Conservation (phyloP, 2,113 vertebrate species). For the Agelaius phoeniceus region DNA sequence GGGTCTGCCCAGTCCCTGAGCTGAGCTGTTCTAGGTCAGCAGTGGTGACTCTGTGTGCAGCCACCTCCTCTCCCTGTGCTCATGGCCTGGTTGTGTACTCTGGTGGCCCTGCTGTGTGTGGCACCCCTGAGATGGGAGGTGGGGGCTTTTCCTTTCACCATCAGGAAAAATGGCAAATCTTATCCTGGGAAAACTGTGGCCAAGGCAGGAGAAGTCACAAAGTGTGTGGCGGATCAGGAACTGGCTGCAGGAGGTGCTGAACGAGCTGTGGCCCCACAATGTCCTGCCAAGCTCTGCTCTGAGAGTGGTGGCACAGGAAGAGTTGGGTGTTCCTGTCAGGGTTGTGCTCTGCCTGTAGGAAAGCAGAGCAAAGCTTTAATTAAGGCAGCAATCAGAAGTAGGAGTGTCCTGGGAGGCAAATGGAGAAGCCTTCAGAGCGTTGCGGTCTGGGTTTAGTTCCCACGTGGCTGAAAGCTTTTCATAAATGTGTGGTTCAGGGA, state of each 20-base stretch:
- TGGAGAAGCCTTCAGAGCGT: background rate
- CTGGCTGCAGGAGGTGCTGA: background rate
- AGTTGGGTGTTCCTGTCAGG: background rate
- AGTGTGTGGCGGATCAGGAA: background rate
- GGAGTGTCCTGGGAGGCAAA: background rate
- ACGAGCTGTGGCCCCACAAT: rapidly evolving
- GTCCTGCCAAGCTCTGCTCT: background rate
- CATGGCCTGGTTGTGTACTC: background rate
- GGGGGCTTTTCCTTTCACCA: background rate
- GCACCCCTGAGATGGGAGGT: rapidly evolving
- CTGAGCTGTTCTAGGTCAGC: background rate
- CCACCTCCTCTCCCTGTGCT: background rate
- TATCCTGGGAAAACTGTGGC: background rate
- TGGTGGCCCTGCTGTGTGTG: background rate
- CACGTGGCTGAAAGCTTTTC: background rate
- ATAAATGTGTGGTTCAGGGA: constrained; percentile 3
- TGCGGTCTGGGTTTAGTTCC: background rate
- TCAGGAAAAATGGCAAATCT: background rate
- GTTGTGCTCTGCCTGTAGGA: background rate
- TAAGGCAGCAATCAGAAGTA: background rate
- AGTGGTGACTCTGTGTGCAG: background rate
- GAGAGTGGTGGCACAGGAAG: background rate
- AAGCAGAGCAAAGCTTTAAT: background rate
- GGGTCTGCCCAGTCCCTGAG: background rate
- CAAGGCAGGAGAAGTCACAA: background rate